These are phyloP conservation scores for Drosophila anomalata DNA, from an alignment of 2,888 invertebrate genomes.

Conservation along the genomic window DNA sequence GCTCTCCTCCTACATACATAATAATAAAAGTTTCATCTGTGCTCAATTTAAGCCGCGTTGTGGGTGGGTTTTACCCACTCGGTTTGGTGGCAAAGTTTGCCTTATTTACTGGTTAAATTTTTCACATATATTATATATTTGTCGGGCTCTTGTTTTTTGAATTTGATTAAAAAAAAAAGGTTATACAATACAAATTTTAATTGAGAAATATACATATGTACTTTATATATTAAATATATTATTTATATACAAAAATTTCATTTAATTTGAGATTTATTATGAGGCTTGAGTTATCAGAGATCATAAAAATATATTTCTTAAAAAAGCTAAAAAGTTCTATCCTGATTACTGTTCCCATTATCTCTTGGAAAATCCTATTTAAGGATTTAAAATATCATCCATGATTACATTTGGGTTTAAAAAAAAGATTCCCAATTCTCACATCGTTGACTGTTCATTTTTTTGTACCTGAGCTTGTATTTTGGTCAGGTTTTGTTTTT, in stretches of 20 bases:
- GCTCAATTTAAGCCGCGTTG: constrained; percentile 41
- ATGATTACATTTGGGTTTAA: neutral
- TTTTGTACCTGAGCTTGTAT: constrained; percentile 26
- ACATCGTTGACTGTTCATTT: constrained; percentile 10
- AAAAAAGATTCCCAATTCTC: too few species aligned
- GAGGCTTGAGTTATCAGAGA: too few species aligned
- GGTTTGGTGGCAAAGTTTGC: constrained; percentile 17
- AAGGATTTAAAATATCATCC: neutral
- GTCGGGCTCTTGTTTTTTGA: neutral
- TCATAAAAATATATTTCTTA: too few species aligned
- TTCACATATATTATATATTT: constrained; percentile 1
- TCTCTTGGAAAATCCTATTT: neutral
- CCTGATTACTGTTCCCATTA: neutral
- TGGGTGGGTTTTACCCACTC: constrained; percentile 21
- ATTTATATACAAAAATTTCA: too few species aligned
- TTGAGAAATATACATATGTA: too few species aligned
- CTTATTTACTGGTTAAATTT: neutral
- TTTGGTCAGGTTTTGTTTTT: constrained; percentile 3
- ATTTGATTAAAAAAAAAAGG: neutral
- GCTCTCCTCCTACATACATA: constrained; percentile 10
- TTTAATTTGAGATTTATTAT: too few species aligned
- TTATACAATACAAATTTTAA: too few species aligned
- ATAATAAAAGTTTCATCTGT: constrained; percentile 39
- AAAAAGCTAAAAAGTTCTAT: neutral
- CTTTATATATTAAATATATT: too few species aligned